phyloP scores from a whole-genome alignment of 2,888 invertebrate genomes.

The Tolmerus cingulatus region DNA sequence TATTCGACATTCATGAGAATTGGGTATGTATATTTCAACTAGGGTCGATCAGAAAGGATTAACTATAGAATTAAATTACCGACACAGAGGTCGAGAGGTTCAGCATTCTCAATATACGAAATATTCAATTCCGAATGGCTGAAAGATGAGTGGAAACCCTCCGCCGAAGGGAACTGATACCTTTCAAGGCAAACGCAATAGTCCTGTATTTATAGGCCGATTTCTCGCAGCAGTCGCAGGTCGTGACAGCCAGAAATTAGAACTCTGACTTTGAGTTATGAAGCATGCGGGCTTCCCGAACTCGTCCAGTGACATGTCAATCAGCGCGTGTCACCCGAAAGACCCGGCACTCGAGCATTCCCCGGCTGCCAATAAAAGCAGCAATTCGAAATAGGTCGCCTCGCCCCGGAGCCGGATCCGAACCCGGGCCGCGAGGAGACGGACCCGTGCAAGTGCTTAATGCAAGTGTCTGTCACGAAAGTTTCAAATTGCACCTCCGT shows the following conservation, averaged over 20 bases:
- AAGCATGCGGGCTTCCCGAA: neutral
- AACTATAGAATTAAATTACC: neutral
- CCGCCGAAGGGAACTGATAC: neutral
- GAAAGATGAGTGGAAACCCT: neutral
- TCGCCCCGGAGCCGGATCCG: neutral
- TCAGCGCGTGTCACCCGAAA: conserved; percentile 4
- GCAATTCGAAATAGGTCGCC: neutral
- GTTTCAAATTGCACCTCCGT: conserved; percentile 24
- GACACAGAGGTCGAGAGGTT: neutral
- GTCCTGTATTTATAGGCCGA: neutral
- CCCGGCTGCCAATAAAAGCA: conserved; percentile 1
- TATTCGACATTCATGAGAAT: neutral
- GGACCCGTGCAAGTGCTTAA: neutral
- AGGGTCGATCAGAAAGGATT: neutral
- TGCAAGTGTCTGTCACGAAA: conserved; percentile 28
- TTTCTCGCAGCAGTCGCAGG: neutral
- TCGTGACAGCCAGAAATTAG: conserved; percentile 16
- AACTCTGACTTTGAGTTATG: conserved; percentile 18
- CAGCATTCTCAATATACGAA: neutral
- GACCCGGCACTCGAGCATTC: neutral
- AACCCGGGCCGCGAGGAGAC: neutral
- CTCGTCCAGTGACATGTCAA: conserved; percentile 14
- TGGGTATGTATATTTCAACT: neutral
- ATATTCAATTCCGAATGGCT: neutral
- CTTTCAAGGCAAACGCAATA: neutral